Base-by-base conservation (phyloP, 2,888 invertebrate species). In the Empis livida region DNA sequence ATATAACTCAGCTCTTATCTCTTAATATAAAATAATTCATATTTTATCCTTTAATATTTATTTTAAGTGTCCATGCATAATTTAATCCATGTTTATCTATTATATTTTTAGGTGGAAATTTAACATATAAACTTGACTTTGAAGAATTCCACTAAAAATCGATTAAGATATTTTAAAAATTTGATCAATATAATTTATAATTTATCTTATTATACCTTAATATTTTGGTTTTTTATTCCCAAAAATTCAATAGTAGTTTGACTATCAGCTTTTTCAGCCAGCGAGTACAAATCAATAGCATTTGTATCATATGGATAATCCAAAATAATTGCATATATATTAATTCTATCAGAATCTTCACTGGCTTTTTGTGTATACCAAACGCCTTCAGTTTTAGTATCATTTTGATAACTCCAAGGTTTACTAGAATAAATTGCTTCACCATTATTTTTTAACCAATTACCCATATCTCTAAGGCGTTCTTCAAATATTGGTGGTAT, bases 401-500 rank as follows among this genome's bases (percentile, higher is more conserved):
- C 93, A 59, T 92, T 92, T 67, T 93, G 93, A 49, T 73, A 70
- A 1, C 61, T 64, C 91, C 92, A 94, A 0, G 93, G 90, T 6
- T 71, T 74, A 2, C 80, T 79, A 5, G 69, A 71, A 60, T 91
- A 94, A 54, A 94, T 88, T 0, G 89, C 90, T 61, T 90, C 87
- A 0, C 92, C 93, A 59, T 93, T 94, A n/a, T 79, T 68, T 2
- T 67, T 59, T 13, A 95, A 69, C 94, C 94, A 94, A 14, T 69
- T 57, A 1, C 94, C 94, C 55, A 94, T 74, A 54, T 80, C 75
- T 10, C 77, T 66, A 1, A 94, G 71, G 41, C 93, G 76, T 61
- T 94, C 91, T 71, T 92, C 84, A 68, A 84, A 92, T 60, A 94
- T 84, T 0, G 89, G 87, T 5, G 76, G 66, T 53, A 95, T 92